phyloP scores from a whole-genome alignment of 2,888 invertebrate genomes.

The Lasioglossum leucozonium region DNA sequence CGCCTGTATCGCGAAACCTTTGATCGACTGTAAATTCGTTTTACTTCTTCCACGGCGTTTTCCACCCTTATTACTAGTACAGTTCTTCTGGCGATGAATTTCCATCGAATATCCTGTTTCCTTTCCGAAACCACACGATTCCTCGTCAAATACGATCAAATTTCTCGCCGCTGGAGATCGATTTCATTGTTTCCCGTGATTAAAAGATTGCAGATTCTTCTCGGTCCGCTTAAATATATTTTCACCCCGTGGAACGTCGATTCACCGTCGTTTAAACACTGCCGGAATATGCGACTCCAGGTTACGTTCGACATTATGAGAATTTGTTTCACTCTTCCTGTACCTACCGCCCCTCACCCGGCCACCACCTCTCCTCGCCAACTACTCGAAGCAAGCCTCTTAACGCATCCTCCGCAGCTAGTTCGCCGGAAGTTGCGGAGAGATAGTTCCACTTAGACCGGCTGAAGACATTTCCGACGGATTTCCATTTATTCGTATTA shows the following conservation, averaged over 20 bases:
- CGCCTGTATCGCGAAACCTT: not conserved
- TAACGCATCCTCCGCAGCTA: constrained; percentile 30
- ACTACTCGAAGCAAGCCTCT: constrained; percentile 23
- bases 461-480: constrained; percentile 22
- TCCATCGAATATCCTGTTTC: not conserved
- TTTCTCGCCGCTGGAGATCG: not conserved
- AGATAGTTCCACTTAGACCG: constrained; percentile 36
- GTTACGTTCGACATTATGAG: constrained; percentile 28
- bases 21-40: not conserved
- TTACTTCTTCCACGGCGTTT: not conserved
- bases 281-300: constrained; percentile 9
- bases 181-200: not conserved
- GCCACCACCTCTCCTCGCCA: not conserved
- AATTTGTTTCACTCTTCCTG: constrained; percentile 18
- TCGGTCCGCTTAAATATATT: constrained; percentile 5
- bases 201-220: not conserved
- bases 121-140: not conserved
- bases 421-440: constrained; percentile 25
- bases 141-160: not conserved
- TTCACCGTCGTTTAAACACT: not conserved
- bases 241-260: constrained; percentile 27
- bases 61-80: not conserved
- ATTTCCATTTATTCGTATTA: constrained; percentile 23
- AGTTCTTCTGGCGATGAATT: not conserved
- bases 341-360: too few relatives aligned